A percentile compares a stretch with the other conserved stretches of the same genome.
Conservation (phyloP, 2,888 invertebrate species). For the Chrysodeixis includens region DNA sequence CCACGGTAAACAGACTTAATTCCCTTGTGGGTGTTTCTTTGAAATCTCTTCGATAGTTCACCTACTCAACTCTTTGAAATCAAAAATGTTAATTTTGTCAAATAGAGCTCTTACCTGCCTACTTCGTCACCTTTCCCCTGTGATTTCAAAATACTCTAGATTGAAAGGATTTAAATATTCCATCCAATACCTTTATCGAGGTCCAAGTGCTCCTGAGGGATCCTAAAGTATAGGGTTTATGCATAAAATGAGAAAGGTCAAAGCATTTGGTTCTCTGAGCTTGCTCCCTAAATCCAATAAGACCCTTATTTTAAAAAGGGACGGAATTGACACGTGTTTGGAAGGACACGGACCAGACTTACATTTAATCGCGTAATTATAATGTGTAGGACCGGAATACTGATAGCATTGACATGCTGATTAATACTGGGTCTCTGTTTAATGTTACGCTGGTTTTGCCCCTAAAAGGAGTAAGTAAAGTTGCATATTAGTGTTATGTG, state of each 20-base stretch:
- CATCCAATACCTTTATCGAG: constrained; percentile 30
- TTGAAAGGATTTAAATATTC: constrained; percentile 26
- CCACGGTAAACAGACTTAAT: too few relatives aligned
- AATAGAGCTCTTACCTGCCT: neutral
- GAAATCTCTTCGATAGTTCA: too few relatives aligned
- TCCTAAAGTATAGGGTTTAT: constrained; percentile 24
- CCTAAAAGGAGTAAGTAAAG: too few relatives aligned
- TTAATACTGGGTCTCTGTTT: too few relatives aligned
- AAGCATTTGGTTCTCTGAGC: constrained; percentile 24
- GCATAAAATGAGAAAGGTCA: constrained; percentile 36
- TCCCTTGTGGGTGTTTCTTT: too few relatives aligned
- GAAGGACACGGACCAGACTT: too few relatives aligned
- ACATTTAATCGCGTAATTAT: too few relatives aligned
- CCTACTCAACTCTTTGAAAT: too few relatives aligned
- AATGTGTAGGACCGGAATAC: too few relatives aligned
- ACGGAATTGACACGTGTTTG: neutral
- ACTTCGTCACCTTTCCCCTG: neutral
- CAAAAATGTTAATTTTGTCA: neutral
- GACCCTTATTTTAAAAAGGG: constrained; percentile 21
- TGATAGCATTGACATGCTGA: too few relatives aligned
- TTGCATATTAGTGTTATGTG: too few relatives aligned
- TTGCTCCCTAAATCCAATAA: constrained; percentile 26
- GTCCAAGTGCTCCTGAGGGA: constrained; percentile 35
- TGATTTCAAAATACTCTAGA: constrained; percentile 17
- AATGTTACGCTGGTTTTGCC: too few relatives aligned